Percentiles rank a stretch among this genome's conserved stretches.
phyloP scores from a whole-genome alignment of 2,888 invertebrate genomes.

The Rugalucina vietnamica region DNA sequence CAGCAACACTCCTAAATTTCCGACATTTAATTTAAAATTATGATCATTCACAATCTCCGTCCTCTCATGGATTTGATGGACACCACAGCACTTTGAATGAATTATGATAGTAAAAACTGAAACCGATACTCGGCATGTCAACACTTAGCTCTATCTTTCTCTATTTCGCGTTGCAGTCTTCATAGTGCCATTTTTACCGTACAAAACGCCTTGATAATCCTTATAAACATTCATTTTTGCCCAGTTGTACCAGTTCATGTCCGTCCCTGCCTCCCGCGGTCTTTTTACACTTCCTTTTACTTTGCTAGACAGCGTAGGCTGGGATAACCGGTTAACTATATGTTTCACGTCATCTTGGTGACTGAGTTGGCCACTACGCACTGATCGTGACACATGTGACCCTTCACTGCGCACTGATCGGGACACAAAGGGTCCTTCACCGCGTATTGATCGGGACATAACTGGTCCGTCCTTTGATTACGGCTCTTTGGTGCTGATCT shows the following conservation, averaged over 20 bases:
- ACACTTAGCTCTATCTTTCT: too few species aligned
- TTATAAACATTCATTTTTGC: constrained; percentile 69
- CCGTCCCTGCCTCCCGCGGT: constrained; percentile 58
- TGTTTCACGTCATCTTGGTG: constrained; percentile 26
- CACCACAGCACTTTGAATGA: too few species aligned
- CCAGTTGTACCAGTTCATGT: constrained; percentile 70
- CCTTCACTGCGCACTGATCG: too few species aligned
- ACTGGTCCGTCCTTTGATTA: background rate
- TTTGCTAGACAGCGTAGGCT: constrained; percentile 63
- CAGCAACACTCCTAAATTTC: too few species aligned
- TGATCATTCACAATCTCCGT: too few species aligned
- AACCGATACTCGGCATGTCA: too few species aligned
- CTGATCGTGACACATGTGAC: background rate
- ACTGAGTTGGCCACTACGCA: background rate
- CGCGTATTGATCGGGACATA: too few species aligned
- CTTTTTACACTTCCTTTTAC: constrained; percentile 55
- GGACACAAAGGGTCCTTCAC: too few species aligned
- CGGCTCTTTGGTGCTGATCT: constrained; percentile 3
- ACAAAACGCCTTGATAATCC: constrained; percentile 64
- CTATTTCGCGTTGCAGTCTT: constrained; percentile 34
- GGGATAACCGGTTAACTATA: constrained; percentile 50
- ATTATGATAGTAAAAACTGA: too few species aligned
- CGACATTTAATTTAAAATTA: too few species aligned
- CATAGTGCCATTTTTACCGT: constrained; percentile 59
- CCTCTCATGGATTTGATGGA: too few species aligned